A percentile compares a stretch with the other conserved stretches of the same genome.
phyloP scores from a whole-genome alignment of 64 coral and sea anemone genomes.

The Actinia equina region DNA sequence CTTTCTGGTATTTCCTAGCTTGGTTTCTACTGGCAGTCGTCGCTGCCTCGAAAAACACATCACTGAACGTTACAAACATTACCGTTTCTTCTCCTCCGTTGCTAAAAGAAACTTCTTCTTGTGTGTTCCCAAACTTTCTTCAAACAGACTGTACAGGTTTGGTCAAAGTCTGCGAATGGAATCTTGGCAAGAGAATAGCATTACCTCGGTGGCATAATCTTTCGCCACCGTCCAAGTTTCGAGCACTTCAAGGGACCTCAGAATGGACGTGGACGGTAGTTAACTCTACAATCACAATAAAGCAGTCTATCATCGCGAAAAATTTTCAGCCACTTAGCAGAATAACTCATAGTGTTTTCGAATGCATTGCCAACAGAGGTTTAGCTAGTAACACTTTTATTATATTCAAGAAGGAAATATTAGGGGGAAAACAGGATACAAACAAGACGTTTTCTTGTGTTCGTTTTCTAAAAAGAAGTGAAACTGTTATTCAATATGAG shows the following conservation, averaged over 20 bases:
- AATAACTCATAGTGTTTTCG: not conserved
- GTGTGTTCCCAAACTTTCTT: constrained; percentile 15
- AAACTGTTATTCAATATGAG: constrained; percentile 33
- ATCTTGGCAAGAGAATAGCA: not conserved
- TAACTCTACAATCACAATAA: constrained; percentile 16
- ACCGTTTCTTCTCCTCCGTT: not conserved
- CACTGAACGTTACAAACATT: not conserved
- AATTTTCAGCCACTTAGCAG: not conserved
- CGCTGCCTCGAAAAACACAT: not conserved
- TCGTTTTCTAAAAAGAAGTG: constrained; percentile 33
- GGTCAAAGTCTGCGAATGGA: not conserved
- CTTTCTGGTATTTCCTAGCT: not conserved
- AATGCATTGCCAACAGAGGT: not conserved
- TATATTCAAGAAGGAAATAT: constrained; percentile 22
- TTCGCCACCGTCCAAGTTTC: not conserved
- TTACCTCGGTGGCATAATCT: not conserved
- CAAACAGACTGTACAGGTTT: not conserved
- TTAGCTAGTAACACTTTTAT: constrained; percentile 31
- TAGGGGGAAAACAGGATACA: not conserved
- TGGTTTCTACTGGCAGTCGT: not conserved
- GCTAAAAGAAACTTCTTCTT: not conserved
- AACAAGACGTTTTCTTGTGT: constrained; percentile 32
- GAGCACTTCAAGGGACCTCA: not conserved
- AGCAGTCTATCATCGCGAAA: not conserved
- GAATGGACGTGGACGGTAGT: not conserved